Conservation (phyloP, 2,113 vertebrate genomes). For the Festucalex cinctus region DNA sequence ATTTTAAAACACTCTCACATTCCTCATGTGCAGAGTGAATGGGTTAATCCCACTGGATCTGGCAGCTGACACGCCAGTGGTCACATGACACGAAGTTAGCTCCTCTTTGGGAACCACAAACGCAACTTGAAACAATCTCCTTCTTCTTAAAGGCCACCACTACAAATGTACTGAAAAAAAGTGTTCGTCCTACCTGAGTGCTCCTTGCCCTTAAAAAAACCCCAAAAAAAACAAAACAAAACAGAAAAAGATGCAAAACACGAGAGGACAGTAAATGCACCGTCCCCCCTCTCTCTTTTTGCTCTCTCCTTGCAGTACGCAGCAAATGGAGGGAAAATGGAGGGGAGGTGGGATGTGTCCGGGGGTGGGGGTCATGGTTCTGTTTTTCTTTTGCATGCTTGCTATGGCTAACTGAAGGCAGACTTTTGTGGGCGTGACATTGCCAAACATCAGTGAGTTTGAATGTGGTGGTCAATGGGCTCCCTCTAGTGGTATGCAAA, state of each 20-base stretch:
- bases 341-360: conserved; percentile 13
- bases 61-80: conserved; percentile 34
- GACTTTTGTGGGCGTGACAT: conserved; percentile 2
- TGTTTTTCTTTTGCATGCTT: conserved; percentile 35
- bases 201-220: conserved; percentile 11
- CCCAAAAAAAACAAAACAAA: neutral
- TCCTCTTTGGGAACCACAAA: conserved; percentile 1
- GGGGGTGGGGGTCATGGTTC: conserved; percentile 27
- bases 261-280: conserved; percentile 15
- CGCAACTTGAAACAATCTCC: neutral
- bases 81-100: conserved; percentile 15
- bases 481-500: neutral
- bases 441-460: no score
- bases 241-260: conserved; percentile 1
- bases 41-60: conserved; percentile 39
- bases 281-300: neutral
- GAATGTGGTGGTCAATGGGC: neutral
- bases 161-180: neutral
- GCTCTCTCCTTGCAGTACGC: conserved; percentile 3
- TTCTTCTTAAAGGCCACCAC: neutral
- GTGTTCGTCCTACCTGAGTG: conserved; percentile 30
- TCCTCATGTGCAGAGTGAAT: conserved; percentile 50
- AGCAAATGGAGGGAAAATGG: conserved; percentile 29
- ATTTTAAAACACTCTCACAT: conserved; percentile 34
- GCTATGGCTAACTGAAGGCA: conserved; percentile 15